Evolutionary conservation across 1,140 invertebrate genomes (phyloP).

Genomic region (Cephus cinctus): DNA sequence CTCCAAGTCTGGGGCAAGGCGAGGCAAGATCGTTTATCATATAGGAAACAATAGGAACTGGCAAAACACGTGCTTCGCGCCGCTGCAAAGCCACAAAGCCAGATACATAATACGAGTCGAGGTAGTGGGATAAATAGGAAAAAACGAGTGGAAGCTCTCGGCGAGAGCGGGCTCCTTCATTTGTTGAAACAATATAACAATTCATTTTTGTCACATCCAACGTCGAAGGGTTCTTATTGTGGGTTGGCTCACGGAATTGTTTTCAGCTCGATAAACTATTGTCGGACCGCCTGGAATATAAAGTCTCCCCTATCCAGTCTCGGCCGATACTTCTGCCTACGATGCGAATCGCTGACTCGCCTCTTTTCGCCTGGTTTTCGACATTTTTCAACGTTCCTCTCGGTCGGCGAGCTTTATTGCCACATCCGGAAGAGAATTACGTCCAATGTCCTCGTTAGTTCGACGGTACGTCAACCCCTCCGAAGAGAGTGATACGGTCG

Average conservation of each 20-base stretch:
- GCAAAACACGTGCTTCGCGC: conserved; percentile 57
- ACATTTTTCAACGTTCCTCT: conserved; percentile 1
- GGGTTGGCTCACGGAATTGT: conserved; percentile 21
- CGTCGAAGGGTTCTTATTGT: conserved; percentile 46
- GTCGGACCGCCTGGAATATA: too few relatives aligned
- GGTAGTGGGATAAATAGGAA: conserved; percentile 14
- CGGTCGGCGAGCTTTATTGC: not conserved
- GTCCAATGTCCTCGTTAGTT: too few relatives aligned
- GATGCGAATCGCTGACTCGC: too few relatives aligned
- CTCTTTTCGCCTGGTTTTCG: too few relatives aligned
- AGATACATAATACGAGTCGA: conserved; percentile 41
- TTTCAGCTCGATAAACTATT: conserved; percentile 32
- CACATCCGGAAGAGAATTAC: not conserved
- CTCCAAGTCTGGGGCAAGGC: not conserved
- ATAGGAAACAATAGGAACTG: conserved; percentile 57
- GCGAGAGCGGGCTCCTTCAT: conserved; percentile 39
- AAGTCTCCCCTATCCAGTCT: too few relatives aligned
- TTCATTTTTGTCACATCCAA: conserved; percentile 52
- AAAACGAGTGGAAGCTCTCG: conserved; percentile 14
- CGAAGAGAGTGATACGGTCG: too few relatives aligned
- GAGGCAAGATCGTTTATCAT: conserved; percentile 48
- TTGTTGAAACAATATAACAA: conserved; percentile 55
- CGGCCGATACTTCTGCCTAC: too few relatives aligned
- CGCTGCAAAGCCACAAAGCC: conserved; percentile 33
- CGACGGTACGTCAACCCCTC: too few relatives aligned